phyloP scores from a whole-genome alignment of 2,113 vertebrate species.

The Spilogale gracilis region DNA sequence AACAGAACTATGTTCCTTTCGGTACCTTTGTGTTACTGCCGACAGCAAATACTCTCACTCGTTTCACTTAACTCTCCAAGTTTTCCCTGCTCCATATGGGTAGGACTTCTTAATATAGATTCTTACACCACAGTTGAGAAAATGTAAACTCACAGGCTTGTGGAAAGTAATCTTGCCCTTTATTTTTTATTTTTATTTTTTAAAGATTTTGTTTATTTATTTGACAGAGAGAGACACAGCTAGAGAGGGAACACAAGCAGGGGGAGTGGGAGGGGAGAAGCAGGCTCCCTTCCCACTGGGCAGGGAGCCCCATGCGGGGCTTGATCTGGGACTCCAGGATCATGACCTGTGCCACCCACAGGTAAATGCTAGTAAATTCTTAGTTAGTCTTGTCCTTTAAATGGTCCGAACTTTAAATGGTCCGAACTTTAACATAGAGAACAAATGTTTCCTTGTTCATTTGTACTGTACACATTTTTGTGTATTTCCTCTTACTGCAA shows the following conservation, averaged over 20 bases:
- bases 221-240: too few species aligned
- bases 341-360: too few species aligned
- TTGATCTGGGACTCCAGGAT: too few species aligned
- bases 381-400: too few species aligned
- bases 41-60: background rate
- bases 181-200: background rate
- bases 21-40: background rate
- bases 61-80: background rate
- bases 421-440: background rate
- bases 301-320: too few species aligned
- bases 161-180: slow-evolving; percentile 7
- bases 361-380: too few species aligned
- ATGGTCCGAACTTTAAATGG: background rate
- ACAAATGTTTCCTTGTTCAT: background rate
- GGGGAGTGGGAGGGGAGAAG: too few species aligned
- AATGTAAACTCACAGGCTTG: slow-evolving; percentile 44
- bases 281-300: too few species aligned
- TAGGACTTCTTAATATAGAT: slow-evolving; percentile 69
- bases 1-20: background rate
- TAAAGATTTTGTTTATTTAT: too few species aligned
- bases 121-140: slow-evolving; percentile 60
- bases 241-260: too few species aligned
- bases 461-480: background rate
- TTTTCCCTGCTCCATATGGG: slow-evolving; percentile 66
- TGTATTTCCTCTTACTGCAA: background rate